These are phyloP conservation scores for Dendrocincla tyrannina DNA, from an alignment of 2,797 vertebrate species.

Conservation along the genomic window DNA sequence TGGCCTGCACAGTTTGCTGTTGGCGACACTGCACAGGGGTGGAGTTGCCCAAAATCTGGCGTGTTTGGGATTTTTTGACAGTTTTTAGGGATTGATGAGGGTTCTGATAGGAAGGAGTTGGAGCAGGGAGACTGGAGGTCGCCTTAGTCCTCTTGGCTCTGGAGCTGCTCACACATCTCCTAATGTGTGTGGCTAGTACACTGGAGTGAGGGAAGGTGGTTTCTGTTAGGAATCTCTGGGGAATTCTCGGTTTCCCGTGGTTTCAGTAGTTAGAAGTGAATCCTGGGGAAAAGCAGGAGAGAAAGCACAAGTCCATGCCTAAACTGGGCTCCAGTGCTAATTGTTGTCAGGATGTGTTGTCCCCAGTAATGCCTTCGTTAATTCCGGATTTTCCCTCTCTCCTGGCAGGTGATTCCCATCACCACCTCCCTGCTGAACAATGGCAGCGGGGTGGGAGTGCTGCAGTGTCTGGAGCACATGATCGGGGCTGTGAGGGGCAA, in stretches of 20 bases:
- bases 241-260: background rate
- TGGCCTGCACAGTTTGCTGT: rapidly evolving
- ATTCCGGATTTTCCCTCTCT: background rate
- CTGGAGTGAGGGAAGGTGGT: background rate
- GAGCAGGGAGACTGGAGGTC: background rate
- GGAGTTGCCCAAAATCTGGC: background rate
- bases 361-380: too few relatives aligned
- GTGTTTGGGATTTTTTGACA: rapidly evolving
- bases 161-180: background rate
- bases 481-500: conserved; percentile 89
- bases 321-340: too few relatives aligned
- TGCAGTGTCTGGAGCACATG: conserved; percentile 97
- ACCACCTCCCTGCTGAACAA: conserved; percentile 87
- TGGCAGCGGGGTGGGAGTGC: conserved; percentile 85
- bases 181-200: rapidly evolving
- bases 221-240: rapidly evolving
- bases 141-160: background rate
- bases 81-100: background rate
- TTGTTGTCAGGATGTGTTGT: background rate
- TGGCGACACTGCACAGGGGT: background rate
- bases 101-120: background rate
- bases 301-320: rapidly evolving
- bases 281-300: background rate
- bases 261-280: background rate
- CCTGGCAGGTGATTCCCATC: conserved; percentile 89